phyloP scores from a whole-genome alignment of 2,113 vertebrate species.

The Ursus arctos region DNA sequence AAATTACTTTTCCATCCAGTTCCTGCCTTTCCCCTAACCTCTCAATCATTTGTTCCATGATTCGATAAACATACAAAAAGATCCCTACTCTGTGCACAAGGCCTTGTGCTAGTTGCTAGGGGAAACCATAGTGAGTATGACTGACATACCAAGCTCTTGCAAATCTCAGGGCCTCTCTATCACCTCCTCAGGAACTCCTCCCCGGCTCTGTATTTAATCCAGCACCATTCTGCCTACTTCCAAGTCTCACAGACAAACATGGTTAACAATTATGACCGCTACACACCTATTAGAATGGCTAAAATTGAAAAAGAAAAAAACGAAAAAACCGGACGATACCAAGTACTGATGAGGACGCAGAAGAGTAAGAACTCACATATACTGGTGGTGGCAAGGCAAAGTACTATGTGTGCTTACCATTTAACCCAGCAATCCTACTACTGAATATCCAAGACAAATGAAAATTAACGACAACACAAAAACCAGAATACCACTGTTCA shows the following conservation, averaged over 20 bases:
- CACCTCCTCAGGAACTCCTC: not conserved
- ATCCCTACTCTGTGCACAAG: not conserved
- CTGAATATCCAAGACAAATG: not conserved
- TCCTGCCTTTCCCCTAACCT: not conserved
- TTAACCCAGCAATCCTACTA: not conserved
- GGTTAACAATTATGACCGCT: not conserved
- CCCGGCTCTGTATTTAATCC: not conserved
- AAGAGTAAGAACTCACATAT: not conserved
- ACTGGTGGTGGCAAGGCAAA: not conserved
- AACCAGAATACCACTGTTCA: not conserved
- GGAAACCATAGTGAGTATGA: not conserved
- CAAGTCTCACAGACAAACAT: not conserved
- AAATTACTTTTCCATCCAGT: conserved; percentile 23
- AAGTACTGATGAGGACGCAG: not conserved
- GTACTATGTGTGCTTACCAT: not conserved
- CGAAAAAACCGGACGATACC: not conserved
- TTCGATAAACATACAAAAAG: not conserved
- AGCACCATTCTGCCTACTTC: not conserved
- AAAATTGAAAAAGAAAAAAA: not conserved
- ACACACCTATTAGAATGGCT: not conserved
- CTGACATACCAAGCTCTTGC: not conserved
- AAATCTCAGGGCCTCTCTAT: not conserved
- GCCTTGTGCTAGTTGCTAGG: not conserved
- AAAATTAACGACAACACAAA: not conserved
- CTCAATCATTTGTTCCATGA: not conserved